Evolutionary conservation across 2,797 vertebrate species (phyloP), one percentile per base, ranked within the genome.

Genomic region (Clarias laeviceps): DNA sequence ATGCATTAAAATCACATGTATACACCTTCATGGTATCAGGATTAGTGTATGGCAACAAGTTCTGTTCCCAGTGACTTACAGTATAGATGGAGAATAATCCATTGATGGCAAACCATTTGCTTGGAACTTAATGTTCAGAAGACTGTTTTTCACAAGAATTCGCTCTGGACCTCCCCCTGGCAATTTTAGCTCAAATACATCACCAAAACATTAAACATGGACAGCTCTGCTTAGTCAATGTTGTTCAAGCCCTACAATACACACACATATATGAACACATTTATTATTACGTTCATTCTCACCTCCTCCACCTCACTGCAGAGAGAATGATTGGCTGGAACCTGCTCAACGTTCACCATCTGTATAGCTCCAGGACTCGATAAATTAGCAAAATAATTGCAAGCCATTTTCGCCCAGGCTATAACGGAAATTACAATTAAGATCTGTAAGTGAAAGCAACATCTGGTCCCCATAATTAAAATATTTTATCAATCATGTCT

Each of bases 381-480:
- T 59, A 59, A 77, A 77, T 59, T 59, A 77, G 18, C 74, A 24
- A 24, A 78, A 34, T 78, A 34, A 78, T 34, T 78, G 56, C 54
- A 37, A 18, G n/a, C 29, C 74, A 59, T 22, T 78, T 78, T 78
- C 74, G 32, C 56, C 57, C 22, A 62, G 59, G 57, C 77, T 79
- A 37, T 79, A 22, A 62, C 20, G 77, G 15, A 62, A 79, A 40
- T 62, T 79, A 79, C 32, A 62, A 79, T 61, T 37, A 78, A 34
- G 57, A 61, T 32, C 76, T 50, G 6, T 6, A 40, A 61, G 22
- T 61, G 32, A 78, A 37, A 34, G 12, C 32, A 78, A 78, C 76
- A 78, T 57, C 29, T 78, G 76, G 76, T 61, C 32, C 24, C 32
- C 20, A 2, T 32, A 37, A 59, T 18, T 29, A 4, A 24, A 4